These are phyloP conservation scores for Argyrosomus japonicus DNA, from an alignment of 2,113 vertebrate species.

Conservation along the genomic window DNA sequence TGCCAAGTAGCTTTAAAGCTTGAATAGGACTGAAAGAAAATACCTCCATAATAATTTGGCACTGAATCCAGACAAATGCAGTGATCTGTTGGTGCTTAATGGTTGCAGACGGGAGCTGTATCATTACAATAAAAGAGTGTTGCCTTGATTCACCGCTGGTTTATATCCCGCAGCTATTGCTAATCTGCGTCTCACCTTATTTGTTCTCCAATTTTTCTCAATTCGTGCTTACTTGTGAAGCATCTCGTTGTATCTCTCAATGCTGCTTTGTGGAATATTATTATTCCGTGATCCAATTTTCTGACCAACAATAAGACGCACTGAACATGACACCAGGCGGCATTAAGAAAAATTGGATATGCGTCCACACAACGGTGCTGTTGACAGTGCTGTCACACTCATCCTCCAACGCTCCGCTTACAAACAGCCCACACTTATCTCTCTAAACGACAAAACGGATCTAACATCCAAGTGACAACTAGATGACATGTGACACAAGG, in stretches of 20 bases:
- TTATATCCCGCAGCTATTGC: background rate
- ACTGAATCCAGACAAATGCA: background rate
- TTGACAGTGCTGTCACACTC: slow-evolving; percentile 54
- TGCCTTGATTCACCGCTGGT: background rate
- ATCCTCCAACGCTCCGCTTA: slow-evolving; percentile 29
- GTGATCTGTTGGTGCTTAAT: background rate
- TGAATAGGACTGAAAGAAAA: background rate
- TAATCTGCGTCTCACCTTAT: background rate
- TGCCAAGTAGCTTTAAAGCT: background rate
- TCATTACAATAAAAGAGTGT: slow-evolving; percentile 25
- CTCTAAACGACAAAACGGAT: slow-evolving; percentile 45
- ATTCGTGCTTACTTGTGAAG: background rate
- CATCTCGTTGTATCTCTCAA: background rate
- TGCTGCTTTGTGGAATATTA: slow-evolving; percentile 14
- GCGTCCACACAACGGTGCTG: slow-evolving; percentile 27
- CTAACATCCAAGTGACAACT: slow-evolving; percentile 57
- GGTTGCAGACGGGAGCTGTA: background rate
- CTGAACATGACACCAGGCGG: slow-evolving; percentile 41
- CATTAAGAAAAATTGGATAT: slow-evolving; percentile 46
- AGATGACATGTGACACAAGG: slow-evolving; percentile 50
- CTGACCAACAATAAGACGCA: slow-evolving; percentile 42
- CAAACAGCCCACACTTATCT: slow-evolving; percentile 43
- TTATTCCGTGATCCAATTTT: slow-evolving; percentile 55
- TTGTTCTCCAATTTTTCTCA: background rate
- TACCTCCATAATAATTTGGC: background rate